These are phyloP conservation scores for Melanostoma scalare DNA, from an alignment of 2,888 invertebrate genomes.

Conservation along the genomic window DNA sequence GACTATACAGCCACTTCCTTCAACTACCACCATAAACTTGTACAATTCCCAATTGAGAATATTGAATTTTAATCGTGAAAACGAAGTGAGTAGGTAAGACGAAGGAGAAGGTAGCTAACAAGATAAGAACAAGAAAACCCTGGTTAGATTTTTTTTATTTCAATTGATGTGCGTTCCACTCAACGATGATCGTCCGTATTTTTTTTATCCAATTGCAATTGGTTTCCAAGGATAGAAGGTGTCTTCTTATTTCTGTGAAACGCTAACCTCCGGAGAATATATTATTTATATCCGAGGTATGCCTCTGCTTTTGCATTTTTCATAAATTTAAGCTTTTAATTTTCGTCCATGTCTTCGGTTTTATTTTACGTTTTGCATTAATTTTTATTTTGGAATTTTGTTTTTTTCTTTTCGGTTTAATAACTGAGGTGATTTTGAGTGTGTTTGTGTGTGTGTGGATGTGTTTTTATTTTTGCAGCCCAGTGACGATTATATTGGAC, in stretches of 20 bases:
- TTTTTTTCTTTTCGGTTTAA: slow-evolving; percentile 35
- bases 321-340: slow-evolving; percentile 63
- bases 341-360: not conserved
- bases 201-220: slow-evolving; percentile 22
- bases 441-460: slow-evolving; percentile 14
- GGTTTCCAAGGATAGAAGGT: slow-evolving; percentile 14
- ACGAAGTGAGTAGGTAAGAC: not conserved
- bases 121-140: slow-evolving; percentile 17
- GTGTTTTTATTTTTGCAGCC: slow-evolving; percentile 28
- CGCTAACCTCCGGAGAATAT: slow-evolving; percentile 29
- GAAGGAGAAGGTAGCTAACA: slow-evolving; percentile 13
- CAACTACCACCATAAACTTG: slow-evolving; percentile 1
- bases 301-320: slow-evolving; percentile 55
- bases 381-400: slow-evolving; percentile 29
- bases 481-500: slow-evolving; percentile 41
- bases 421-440: slow-evolving; percentile 47
- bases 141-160: slow-evolving; percentile 46
- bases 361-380: slow-evolving; percentile 41
- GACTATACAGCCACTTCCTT: too few relatives aligned
- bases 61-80: slow-evolving; percentile 69
- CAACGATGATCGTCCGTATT: slow-evolving; percentile 12
- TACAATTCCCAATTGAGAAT: slow-evolving; percentile 68
- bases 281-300: slow-evolving; percentile 53
- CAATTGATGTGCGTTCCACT: slow-evolving; percentile 44
- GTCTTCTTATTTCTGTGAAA: not conserved